Evolutionary conservation across 1,140 invertebrate genomes (phyloP).

Genomic region (Platyscapa corneri): DNA sequence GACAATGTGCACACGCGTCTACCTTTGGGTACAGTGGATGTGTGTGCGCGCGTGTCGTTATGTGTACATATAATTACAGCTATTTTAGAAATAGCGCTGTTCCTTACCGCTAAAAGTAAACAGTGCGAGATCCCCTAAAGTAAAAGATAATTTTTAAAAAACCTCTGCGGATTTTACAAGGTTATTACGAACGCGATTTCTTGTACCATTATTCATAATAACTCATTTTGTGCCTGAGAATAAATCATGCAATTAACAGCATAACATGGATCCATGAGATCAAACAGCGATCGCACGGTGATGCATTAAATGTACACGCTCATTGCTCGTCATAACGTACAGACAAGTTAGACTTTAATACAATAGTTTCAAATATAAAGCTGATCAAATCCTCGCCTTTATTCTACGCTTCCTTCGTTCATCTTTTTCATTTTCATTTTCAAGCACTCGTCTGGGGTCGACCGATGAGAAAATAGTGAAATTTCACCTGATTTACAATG

Average conservation of each 20-base stretch:
- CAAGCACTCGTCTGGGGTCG: background rate
- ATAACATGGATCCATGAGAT: background rate
- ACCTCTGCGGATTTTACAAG: conserved; percentile 12
- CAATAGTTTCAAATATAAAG: conserved; percentile 17
- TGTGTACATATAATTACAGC: conserved; percentile 27
- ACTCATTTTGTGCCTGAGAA: conserved; percentile 38
- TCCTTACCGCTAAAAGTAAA: conserved; percentile 26
- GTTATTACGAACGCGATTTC: conserved; percentile 21
- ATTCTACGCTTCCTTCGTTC: background rate
- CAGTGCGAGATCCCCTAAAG: conserved; percentile 30
- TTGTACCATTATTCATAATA: conserved; percentile 4
- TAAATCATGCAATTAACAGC: conserved; percentile 29
- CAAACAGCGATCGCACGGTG: conserved; percentile 4
- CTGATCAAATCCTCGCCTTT: conserved; percentile 2
- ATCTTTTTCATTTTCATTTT: too few relatives aligned
- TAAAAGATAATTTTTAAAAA: conserved; percentile 40
- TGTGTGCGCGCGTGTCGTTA: background rate
- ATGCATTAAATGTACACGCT: conserved; percentile 28
- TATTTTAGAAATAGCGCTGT: conserved; percentile 31
- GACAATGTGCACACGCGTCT: background rate
- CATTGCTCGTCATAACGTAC: conserved; percentile 1
- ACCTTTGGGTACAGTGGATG: background rate
- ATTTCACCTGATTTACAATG: background rate
- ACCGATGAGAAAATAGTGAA: background rate
- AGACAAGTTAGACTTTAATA: conserved; percentile 8